Evolutionary conservation across 2,888 invertebrate species (phyloP).

Genomic region (Lepidochitona cinerea): DNA sequence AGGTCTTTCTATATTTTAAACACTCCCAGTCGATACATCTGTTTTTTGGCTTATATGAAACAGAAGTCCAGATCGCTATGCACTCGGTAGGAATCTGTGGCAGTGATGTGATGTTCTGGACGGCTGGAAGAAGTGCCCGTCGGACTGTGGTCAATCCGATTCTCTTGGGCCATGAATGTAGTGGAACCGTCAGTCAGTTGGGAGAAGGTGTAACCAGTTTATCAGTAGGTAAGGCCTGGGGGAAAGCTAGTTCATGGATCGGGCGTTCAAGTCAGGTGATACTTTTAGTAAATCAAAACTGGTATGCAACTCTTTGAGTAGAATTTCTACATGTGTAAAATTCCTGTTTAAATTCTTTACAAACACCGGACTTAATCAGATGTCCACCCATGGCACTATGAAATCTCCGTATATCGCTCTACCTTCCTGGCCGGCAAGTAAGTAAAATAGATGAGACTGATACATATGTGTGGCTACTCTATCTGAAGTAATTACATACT

Average conservation of each 20-base stretch:
- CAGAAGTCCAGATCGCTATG: conserved; percentile 90
- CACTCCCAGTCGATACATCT: not conserved
- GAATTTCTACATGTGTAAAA: too few relatives aligned
- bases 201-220: conserved; percentile 75
- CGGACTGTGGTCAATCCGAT: conserved; percentile 90
- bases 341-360: too few relatives aligned
- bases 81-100: conserved; percentile 96
- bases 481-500: not conserved
- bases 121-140: conserved; percentile 83
- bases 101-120: conserved; percentile 91
- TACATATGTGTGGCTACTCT: too few relatives aligned
- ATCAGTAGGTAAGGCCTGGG: conserved; percentile 76
- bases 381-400: too few relatives aligned
- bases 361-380: too few relatives aligned
- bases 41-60: not conserved
- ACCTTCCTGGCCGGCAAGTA: too few relatives aligned
- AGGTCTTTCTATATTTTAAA: not conserved
- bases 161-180: conserved; percentile 95
- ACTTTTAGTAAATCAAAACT: too few relatives aligned
- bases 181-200: conserved; percentile 76
- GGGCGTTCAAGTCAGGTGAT: too few relatives aligned
- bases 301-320: too few relatives aligned
- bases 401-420: too few relatives aligned
- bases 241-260: too few relatives aligned
- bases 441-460: too few relatives aligned